Conservation (phyloP, 2,113 vertebrate species). For the Probosciger aterrimus region DNA sequence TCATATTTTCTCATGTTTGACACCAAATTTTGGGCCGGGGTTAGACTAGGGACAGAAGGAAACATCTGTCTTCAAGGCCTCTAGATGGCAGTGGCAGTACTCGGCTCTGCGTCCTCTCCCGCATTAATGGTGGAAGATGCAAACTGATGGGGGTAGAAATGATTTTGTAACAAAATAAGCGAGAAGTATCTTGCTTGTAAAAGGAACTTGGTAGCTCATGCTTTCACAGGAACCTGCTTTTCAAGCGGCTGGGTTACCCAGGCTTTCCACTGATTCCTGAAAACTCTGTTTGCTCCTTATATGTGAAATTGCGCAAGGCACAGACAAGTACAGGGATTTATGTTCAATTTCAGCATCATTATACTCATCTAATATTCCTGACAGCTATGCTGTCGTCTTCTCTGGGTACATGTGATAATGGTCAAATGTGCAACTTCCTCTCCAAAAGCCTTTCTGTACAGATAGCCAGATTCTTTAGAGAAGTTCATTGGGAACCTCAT, state of each 20-base stretch:
- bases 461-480: background rate
- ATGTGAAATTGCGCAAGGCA: background rate
- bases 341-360: background rate
- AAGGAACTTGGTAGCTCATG: background rate
- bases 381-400: background rate
- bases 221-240: background rate
- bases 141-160: background rate
- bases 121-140: background rate
- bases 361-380: background rate
- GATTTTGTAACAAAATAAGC: background rate
- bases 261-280: background rate
- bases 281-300: background rate
- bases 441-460: background rate
- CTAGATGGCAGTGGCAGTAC: constrained; percentile 68
- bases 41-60: background rate
- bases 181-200: background rate
- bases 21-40: background rate
- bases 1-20: background rate
- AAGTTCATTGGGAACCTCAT: background rate
- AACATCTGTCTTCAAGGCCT: background rate
- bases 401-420: background rate
- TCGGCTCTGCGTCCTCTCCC: background rate
- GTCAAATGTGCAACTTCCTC: background rate
- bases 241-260: background rate
- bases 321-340: background rate